Percentiles rank a stretch among this genome's conserved stretches.
phyloP scores from a whole-genome alignment of 2,797 vertebrate genomes.

The Stomatorhinus walkeri region DNA sequence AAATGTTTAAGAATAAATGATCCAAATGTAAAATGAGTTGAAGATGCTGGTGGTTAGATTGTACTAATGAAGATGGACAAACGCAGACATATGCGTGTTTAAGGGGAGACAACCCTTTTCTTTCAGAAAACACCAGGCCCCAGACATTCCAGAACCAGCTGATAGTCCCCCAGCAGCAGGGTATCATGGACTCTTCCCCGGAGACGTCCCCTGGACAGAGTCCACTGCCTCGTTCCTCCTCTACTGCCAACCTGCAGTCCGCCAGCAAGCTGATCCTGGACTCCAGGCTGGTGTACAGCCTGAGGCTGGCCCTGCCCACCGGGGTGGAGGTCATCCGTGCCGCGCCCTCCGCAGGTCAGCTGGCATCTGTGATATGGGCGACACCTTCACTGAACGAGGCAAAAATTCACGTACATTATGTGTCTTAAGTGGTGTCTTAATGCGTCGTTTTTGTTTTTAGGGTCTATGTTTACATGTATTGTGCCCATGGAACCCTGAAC shows the following conservation, averaged over 20 bases:
- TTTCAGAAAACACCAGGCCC: conserved; percentile 63
- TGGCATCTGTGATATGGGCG: neutral
- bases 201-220: conserved; percentile 69
- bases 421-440: neutral
- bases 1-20: neutral
- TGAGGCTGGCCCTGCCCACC: conserved; percentile 77
- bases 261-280: conserved; percentile 95
- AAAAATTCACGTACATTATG: neutral
- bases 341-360: conserved; percentile 89
- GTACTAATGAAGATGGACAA: neutral
- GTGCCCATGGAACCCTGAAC: neutral
- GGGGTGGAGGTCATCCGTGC: conserved; percentile 90
- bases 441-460: neutral
- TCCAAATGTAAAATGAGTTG: neutral
- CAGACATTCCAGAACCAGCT: conserved; percentile 72
- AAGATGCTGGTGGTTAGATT: neutral
- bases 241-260: conserved; percentile 94
- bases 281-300: conserved; percentile 89
- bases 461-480: neutral
- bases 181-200: conserved; percentile 73
- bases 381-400: neutral
- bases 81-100: neutral
- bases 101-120: neutral
- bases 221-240: conserved; percentile 84
- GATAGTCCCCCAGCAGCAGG: conserved; percentile 68